Percentiles rank a stretch among this genome's conserved stretches.
Evolutionary conservation across 2,888 invertebrate genomes (phyloP).

Genomic region (Drosophila atripex): DNA sequence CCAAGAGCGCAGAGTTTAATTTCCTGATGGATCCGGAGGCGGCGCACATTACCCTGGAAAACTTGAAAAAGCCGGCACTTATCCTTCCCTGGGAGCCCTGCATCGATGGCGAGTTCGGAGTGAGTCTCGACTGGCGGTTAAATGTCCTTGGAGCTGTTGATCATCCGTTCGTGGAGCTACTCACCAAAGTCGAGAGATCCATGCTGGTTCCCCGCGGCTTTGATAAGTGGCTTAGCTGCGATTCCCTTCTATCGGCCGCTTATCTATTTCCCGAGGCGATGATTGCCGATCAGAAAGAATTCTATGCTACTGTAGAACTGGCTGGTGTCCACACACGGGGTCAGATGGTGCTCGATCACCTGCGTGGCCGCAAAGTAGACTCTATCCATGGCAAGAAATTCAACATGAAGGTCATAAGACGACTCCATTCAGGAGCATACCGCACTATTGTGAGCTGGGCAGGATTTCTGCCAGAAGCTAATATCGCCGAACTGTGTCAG

Average conservation of each 20-base stretch:
- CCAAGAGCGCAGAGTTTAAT: constrained; percentile 89
- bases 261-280: constrained; percentile 83
- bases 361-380: constrained; percentile 84
- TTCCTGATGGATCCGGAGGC: constrained; percentile 91
- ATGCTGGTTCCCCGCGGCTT: constrained; percentile 55
- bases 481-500: constrained; percentile 21
- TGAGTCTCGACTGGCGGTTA: constrained; percentile 84
- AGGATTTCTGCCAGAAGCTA: constrained; percentile 45
- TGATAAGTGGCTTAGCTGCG: constrained; percentile 83
- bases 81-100: constrained; percentile 89
- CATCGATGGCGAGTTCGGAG: constrained; percentile 72
- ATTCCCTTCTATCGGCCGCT: constrained; percentile 84
- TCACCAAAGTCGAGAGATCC: constrained; percentile 84
- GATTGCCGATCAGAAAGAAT: constrained; percentile 64
- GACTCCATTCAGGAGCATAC: constrained; percentile 52
- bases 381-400: constrained; percentile 70
- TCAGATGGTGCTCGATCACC: constrained; percentile 86
- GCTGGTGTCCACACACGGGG: constrained; percentile 85
- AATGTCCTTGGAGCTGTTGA: constrained; percentile 69
- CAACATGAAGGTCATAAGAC: constrained; percentile 56
- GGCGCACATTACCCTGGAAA: constrained; percentile 87
- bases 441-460: constrained; percentile 64
- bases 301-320: constrained; percentile 86
- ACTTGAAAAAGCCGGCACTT: constrained; percentile 85
- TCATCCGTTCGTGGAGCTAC: constrained; percentile 82